phyloP scores from a whole-genome alignment of 2,888 invertebrate species.

The Onchidella celtica region DNA sequence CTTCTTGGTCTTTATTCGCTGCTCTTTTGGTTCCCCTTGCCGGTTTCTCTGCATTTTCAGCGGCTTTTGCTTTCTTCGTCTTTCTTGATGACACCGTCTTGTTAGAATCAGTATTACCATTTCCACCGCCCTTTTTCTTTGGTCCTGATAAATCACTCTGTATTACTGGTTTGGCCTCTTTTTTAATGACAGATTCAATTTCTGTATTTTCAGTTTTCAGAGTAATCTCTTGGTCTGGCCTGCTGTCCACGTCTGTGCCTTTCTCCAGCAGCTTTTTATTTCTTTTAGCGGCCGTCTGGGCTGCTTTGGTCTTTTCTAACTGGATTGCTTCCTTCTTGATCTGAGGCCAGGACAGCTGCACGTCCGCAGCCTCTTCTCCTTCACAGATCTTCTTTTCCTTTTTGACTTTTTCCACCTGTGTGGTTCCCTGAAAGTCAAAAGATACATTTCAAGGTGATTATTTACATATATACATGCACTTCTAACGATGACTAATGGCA shows the following conservation, averaged over 20 bases:
- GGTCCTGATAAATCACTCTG: too few species aligned
- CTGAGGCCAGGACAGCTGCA: conserved; percentile 64
- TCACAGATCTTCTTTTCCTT: conserved; percentile 28
- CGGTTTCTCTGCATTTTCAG: too few species aligned
- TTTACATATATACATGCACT: not conserved
- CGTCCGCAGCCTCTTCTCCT: conserved; percentile 60
- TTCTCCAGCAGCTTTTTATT: not conserved
- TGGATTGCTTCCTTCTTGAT: conserved; percentile 54
- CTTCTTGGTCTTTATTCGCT: not conserved
- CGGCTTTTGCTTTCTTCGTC: too few species aligned
- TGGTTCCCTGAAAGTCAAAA: not conserved
- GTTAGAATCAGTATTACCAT: not conserved
- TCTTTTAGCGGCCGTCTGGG: conserved; percentile 6
- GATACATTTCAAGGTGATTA: not conserved
- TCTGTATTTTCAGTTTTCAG: too few species aligned
- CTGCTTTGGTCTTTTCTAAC: not conserved
- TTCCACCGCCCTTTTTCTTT: not conserved
- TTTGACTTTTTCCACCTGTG: not conserved
- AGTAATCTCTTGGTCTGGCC: too few species aligned
- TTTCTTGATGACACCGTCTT: too few species aligned
- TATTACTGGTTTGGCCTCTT: too few species aligned
- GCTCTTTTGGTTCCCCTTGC: not conserved
- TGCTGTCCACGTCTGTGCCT: too few species aligned
- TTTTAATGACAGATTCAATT: too few species aligned
- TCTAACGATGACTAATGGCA: not conserved